Base-by-base conservation (phyloP, 1,140 invertebrate genomes). In the Pachyrhynchus sulphureomaculatus region DNA sequence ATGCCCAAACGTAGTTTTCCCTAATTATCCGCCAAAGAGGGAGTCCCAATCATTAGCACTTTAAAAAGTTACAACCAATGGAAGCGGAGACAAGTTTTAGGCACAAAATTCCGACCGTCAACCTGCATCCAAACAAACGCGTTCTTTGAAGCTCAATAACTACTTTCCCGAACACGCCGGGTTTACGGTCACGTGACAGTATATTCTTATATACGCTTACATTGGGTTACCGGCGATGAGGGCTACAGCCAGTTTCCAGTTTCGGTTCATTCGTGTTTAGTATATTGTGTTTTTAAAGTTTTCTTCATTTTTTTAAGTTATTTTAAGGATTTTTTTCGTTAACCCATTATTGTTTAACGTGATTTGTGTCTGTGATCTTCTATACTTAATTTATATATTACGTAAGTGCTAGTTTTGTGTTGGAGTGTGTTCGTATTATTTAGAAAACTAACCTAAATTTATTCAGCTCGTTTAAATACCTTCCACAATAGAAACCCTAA, bases 91-190 rank as follows among this genome's bases (percentile, higher is more conserved):
- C 8, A 3, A 57, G 37, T 57, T 57, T 57, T 36, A 42, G 24
- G 10, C 44, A 23, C 13, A n/a, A 18, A 37, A 17, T 3, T 5
- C 18, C 10, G 21, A 13, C 21, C 53, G 20, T 12, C 34, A 13
- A 55, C 2, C 23, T 17, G 13, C 3, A 55, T 13, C 4, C 12
- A 15, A 45, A 55, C 6, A 15, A 1, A n/a, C 17, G 37, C 32
- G 18, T 32, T n/a, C 13, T n/a, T 26, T 4, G 15, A 17, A 10
- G n/a, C 10, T 55, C 53, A 32, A 55, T 45, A 47, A 12, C 34
- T 57, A 32, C 12, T 24, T 57, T 17, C 29, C 10, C 54, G 32
- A 57, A 21, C 54, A 57, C 37, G 54, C 54, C 36, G 54, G 13
- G 15, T 47, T 47, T 29, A 1, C 10, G 21, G 20, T 55, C 53